phyloP scores from a whole-genome alignment of 2,888 invertebrate species.

The Philereme vetulata region DNA sequence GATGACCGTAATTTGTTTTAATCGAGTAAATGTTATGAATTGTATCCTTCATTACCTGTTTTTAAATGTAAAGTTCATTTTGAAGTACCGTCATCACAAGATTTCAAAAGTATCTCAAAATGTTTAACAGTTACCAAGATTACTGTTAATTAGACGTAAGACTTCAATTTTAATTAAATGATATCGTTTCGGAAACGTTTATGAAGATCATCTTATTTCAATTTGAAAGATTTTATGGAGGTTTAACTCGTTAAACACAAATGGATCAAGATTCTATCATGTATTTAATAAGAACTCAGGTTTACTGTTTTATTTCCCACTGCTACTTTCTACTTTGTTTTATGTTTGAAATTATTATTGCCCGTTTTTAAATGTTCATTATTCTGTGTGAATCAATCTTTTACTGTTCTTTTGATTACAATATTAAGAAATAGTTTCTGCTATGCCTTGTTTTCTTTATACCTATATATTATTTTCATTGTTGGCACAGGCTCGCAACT shows the following conservation, averaged over 20 bases:
- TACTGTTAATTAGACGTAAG: constrained; percentile 49
- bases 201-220: constrained; percentile 42
- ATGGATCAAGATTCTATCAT: constrained; percentile 41
- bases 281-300: constrained; percentile 37
- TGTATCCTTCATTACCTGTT: constrained; percentile 66
- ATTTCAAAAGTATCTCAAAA: constrained; percentile 32
- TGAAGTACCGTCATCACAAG: constrained; percentile 43
- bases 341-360: constrained; percentile 25
- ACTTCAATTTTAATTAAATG: constrained; percentile 46
- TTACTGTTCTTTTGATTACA: not conserved
- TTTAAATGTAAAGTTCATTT: constrained; percentile 56
- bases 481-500: no score
- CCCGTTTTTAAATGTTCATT: constrained; percentile 13
- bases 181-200: constrained; percentile 44
- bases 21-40: constrained; percentile 65
- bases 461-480: no score
- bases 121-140: constrained; percentile 41
- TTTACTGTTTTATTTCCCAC: constrained; percentile 37
- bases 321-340: constrained; percentile 34
- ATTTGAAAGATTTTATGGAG: constrained; percentile 42
- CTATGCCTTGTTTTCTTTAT: no score
- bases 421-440: no score
- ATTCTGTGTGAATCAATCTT: constrained; percentile 11
- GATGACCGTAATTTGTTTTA: constrained; percentile 72
- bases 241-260: constrained; percentile 42